phyloP scores from a whole-genome alignment of 2,888 invertebrate genomes.

The Thalpophila matura region DNA sequence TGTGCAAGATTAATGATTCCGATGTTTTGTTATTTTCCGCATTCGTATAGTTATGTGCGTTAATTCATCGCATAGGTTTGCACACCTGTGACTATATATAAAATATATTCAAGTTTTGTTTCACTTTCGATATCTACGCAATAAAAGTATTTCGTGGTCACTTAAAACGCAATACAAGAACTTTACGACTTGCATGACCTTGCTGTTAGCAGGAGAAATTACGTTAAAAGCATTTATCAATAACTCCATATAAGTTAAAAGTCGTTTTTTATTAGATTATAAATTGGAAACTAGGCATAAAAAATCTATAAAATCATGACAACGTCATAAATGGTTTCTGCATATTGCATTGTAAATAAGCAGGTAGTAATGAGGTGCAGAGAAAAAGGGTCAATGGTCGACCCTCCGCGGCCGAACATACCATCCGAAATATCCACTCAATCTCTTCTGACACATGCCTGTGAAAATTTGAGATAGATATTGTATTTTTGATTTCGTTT shows the following conservation, averaged over 20 bases:
- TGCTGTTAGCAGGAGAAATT: constrained; percentile 51
- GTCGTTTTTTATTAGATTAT: background rate
- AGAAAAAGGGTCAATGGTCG: constrained; percentile 55
- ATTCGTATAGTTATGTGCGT: background rate
- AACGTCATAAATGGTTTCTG: background rate
- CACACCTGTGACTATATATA: constrained; percentile 12
- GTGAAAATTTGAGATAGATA: background rate
- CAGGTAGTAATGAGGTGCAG: constrained; percentile 37
- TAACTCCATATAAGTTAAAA: constrained; percentile 20
- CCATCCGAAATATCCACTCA: constrained; percentile 11
- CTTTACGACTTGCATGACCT: constrained; percentile 44
- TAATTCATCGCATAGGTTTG: constrained; percentile 1
- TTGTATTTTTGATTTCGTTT: background rate
- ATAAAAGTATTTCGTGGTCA: constrained; percentile 46
- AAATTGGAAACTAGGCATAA: background rate
- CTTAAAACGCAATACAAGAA: constrained; percentile 38
- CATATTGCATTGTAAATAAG: background rate
- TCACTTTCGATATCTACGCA: constrained; percentile 40
- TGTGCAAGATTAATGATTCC: background rate
- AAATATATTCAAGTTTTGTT: constrained; percentile 22
- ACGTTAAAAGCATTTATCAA: constrained; percentile 35
- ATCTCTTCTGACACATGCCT: constrained; percentile 39
- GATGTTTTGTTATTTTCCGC: constrained; percentile 1
- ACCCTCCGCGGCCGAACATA: constrained; percentile 43
- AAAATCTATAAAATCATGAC: background rate